Percentiles rank a stretch among this genome's conserved stretches.
These are phyloP conservation scores for Drosophila prolongata DNA, from an alignment of 2,888 invertebrate genomes.

Conservation along the genomic window DNA sequence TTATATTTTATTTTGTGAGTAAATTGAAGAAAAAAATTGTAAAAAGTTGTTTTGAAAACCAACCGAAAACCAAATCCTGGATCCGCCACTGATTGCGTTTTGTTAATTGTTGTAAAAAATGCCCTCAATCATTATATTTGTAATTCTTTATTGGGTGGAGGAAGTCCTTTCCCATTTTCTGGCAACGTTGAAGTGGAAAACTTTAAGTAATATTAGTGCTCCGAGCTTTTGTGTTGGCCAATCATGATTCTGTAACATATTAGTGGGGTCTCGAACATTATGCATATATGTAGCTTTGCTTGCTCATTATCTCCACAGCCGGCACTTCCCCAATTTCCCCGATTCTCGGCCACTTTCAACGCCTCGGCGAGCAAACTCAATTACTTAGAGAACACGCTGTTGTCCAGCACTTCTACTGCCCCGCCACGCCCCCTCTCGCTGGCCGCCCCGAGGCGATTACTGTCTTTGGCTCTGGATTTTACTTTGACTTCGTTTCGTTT, in stretches of 20 bases:
- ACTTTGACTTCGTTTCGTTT: conserved; percentile 18
- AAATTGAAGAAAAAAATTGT: too few species aligned
- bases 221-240: background rate
- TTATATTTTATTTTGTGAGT: too few species aligned
- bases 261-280: conserved; percentile 3
- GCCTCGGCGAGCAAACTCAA: conserved; percentile 45
- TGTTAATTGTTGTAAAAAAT: too few species aligned
- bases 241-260: background rate
- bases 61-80: too few species aligned
- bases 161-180: too few species aligned
- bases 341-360: conserved; percentile 34
- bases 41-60: too few species aligned
- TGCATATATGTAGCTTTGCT: conserved; percentile 19
- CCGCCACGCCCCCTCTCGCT: conserved; percentile 3
- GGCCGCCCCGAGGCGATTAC: conserved; percentile 30
- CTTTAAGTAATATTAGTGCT: background rate
- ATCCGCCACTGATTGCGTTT: too few species aligned
- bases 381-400: conserved; percentile 47
- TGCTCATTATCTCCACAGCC: conserved; percentile 22
- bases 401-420: conserved; percentile 17
- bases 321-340: conserved; percentile 4
- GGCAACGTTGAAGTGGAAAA: background rate
- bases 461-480: conserved; percentile 24
- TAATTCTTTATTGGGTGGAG: too few species aligned
- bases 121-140: too few species aligned